Base-by-base conservation (phyloP, 1,140 invertebrate species). In the Lasioglossum albipes region DNA sequence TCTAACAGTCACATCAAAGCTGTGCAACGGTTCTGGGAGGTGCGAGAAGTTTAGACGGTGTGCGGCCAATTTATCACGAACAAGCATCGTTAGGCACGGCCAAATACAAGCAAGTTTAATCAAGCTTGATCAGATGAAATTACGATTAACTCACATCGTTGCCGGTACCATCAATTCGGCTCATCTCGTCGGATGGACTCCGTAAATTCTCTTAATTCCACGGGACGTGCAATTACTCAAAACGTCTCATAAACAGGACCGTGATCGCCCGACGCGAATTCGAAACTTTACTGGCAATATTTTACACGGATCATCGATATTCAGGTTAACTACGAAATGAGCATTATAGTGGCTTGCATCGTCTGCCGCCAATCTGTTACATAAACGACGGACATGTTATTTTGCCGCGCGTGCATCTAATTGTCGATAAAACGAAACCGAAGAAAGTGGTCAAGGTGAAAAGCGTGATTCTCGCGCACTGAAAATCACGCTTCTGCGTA, bases 121-220 rank as follows among this genome's bases (percentile, higher is more conserved):
- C 75, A 78, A 52, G 68, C 59, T 18, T 41, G 68, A 78, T 72
- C 68, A 64, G 68, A 78, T 27, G 75, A 78, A 78, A 78, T 72
- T 45, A 71, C 75, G 57, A 72, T 78, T 72, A 78, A 72, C 59
- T 54, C 57, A 42, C 75, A 45, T 52, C 59, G 45, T 62, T 64
- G 57, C 75, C 27, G 6, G 31, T 16, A 52, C 42, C 67, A 71
- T 71, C 45, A 64, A 64, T 78, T 78, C 68, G 59, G 41, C 16
- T 67, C 16, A 76, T 69, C 52, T 41, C 41, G 42, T 61, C 57
- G 13, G 67, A 70, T 49, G 22, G 22, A 77, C 42, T 61, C 41
- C 59, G 42, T 22, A 70, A 61, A 77, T 77, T 77, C 42, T 9
- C 36, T 54, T 61, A 77, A 70, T 77, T 36, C 59, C 10, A 36